Evolutionary conservation across 2,113 vertebrate species (phyloP), one percentile per base, ranked within the genome.

Genomic region (Catharus fuscescens): DNA sequence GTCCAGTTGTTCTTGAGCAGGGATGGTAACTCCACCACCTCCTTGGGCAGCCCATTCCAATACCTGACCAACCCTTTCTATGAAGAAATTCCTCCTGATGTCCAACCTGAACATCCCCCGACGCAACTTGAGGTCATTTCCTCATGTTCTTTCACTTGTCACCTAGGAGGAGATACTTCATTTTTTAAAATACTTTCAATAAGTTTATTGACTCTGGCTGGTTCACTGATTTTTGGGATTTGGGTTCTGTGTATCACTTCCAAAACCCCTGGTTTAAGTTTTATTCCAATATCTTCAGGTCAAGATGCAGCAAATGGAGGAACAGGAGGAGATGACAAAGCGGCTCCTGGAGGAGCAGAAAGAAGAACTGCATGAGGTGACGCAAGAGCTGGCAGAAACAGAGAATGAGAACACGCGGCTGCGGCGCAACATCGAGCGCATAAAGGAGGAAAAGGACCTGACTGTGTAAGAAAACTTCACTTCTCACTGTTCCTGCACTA

Each of bases 391-490:
- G 95, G 98, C 98, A 1, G 98, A 99, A 95, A 99, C 98, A 0
- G 99, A 99, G 70, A 94, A 98, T 2, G 98, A 99, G 95, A 99
- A 99, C 95, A 96, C 96, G 0, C 90, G 97, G 52, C 96, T 99
- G 21, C 97, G 98, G 19, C 98, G 97, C 50, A 98, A 98, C 80
- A 98, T 99, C 47, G 99, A 99, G 83, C 98, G 98, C 93, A 99
- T 99, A 87, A 97, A 98, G 82, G 98, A 98, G 71, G 98, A 98
- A 67, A 98, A 96, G 17, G 98, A 98, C 65, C 90, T 96, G 24
- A 98, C 94, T 94, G 81, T 98, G 99, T 98, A 97, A 96, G 97
- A 74, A 23, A 57, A 15, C 45, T 65, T 32, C 36, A 5, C 5
- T 10, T 73, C 36, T 71, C 29, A 2, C 19, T 36, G 6, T 12